Evolutionary conservation across 2,113 vertebrate species (phyloP).

Genomic region (Odocoileus hemionus): DNA sequence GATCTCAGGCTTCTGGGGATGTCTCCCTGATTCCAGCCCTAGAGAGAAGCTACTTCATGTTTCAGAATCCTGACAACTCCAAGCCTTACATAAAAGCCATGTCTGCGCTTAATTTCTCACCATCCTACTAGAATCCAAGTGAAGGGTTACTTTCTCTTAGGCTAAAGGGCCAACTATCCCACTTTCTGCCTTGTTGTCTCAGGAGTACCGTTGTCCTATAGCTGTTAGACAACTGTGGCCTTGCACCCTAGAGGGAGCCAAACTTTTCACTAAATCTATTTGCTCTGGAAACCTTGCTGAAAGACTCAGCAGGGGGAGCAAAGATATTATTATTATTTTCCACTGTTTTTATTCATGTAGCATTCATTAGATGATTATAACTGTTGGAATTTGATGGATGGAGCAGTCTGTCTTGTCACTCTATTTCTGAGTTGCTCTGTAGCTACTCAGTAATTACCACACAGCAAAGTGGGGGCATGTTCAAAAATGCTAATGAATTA

Average conservation of each 20-base stretch:
- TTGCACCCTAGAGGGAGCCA: background rate
- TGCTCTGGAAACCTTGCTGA: conserved; percentile 27
- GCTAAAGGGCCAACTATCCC: background rate
- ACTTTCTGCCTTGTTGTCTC: background rate
- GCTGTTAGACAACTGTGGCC: background rate
- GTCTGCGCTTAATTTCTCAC: background rate
- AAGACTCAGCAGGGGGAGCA: background rate
- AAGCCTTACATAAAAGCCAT: background rate
- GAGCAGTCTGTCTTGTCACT: conserved; percentile 17
- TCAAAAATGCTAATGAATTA: conserved; percentile 55
- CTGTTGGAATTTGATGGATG: conserved; percentile 55
- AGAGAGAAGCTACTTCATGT: background rate
- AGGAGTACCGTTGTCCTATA: background rate
- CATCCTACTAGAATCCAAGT: background rate
- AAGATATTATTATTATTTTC: conserved; percentile 60
- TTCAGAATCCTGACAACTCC: background rate
- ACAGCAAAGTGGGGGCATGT: background rate
- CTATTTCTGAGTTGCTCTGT: conserved; percentile 11
- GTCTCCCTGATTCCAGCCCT: background rate
- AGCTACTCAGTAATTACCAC: conserved; percentile 53
- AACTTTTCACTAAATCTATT: background rate
- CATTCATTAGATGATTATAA: conserved; percentile 48
- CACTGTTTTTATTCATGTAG: conserved; percentile 46
- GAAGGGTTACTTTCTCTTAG: background rate
- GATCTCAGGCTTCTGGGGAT: background rate